phyloP scores from a whole-genome alignment of 2,797 vertebrate genomes.

The Loris lydekkerianus region DNA sequence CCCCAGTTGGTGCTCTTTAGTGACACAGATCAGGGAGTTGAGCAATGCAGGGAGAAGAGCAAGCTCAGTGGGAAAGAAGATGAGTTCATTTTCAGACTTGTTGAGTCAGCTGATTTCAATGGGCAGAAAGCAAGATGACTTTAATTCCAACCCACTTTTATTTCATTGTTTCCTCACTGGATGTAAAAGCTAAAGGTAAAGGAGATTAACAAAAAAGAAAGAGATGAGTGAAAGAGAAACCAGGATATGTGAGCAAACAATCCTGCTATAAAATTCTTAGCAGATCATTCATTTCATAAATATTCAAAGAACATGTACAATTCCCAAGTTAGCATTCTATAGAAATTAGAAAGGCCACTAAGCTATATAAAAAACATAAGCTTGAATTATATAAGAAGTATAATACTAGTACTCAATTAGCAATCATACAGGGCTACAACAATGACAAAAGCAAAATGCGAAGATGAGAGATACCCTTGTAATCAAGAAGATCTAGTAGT shows the following conservation, averaged over 20 bases:
- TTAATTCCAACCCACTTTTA: constrained; percentile 42
- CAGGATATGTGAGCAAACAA: background rate
- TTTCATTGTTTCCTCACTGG: constrained; percentile 24
- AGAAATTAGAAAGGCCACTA: constrained; percentile 7
- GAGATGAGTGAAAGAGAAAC: background rate
- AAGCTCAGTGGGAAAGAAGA: constrained; percentile 34
- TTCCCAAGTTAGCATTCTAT: background rate
- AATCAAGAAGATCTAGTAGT: background rate
- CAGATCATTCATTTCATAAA: constrained; percentile 14
- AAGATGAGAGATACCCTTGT: constrained; percentile 1
- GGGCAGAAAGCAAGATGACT: background rate
- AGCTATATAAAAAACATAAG: background rate
- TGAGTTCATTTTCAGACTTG: constrained; percentile 17
- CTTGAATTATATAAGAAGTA: constrained; percentile 41
- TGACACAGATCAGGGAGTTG: constrained; percentile 46
- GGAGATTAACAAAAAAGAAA: constrained; percentile 19
- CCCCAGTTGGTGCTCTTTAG: background rate
- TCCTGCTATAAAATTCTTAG: background rate
- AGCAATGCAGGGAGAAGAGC: constrained; percentile 42
- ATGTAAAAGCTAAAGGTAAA: constrained; percentile 46
- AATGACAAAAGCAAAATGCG: constrained; percentile 39
- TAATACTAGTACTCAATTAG: constrained; percentile 3
- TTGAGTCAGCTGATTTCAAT: constrained; percentile 59
- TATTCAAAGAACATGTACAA: background rate
- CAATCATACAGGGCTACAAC: background rate